Percentiles rank a stretch among this genome's conserved stretches.
phyloP scores from a whole-genome alignment of 1,140 invertebrate genomes.

The Dendroctonus valens region DNA sequence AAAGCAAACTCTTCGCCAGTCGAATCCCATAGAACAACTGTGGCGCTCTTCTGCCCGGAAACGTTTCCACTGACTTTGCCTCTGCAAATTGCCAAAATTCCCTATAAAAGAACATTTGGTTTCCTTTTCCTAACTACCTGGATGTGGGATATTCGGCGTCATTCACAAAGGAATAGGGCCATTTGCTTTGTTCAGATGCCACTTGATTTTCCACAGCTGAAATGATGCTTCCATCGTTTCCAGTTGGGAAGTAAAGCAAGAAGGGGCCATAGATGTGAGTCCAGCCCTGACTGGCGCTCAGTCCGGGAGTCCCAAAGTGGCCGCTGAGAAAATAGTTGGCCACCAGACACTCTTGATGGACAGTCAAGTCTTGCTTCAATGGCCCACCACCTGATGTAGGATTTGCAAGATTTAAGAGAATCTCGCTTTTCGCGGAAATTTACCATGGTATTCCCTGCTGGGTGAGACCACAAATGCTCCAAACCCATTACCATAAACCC shows the following conservation, averaged over 20 bases:
- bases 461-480: slow-evolving; percentile 10
- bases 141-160: slow-evolving; percentile 9
- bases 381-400: background rate
- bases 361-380: slow-evolving; percentile 9
- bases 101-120: no score
- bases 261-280: slow-evolving; percentile 14
- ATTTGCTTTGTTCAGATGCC: slow-evolving; percentile 1
- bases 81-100: background rate
- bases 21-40: slow-evolving; percentile 3
- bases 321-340: slow-evolving; percentile 9
- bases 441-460: slow-evolving; percentile 15
- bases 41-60: slow-evolving; percentile 3
- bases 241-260: slow-evolving; percentile 10
- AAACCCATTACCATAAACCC: slow-evolving; percentile 9
- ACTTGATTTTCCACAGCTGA: slow-evolving; percentile 7
- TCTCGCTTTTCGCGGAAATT: background rate
- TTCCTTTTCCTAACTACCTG: background rate
- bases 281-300: slow-evolving; percentile 8
- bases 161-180: slow-evolving; percentile 7
- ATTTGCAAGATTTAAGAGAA: no score
- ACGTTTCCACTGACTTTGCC: slow-evolving; percentile 6
- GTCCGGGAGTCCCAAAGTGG: slow-evolving; percentile 3
- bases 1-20: slow-evolving; percentile 1
- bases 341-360: slow-evolving; percentile 3
- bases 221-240: background rate